Evolutionary conservation across 2,888 invertebrate species (phyloP).

Genomic region (Cantharis nigra): DNA sequence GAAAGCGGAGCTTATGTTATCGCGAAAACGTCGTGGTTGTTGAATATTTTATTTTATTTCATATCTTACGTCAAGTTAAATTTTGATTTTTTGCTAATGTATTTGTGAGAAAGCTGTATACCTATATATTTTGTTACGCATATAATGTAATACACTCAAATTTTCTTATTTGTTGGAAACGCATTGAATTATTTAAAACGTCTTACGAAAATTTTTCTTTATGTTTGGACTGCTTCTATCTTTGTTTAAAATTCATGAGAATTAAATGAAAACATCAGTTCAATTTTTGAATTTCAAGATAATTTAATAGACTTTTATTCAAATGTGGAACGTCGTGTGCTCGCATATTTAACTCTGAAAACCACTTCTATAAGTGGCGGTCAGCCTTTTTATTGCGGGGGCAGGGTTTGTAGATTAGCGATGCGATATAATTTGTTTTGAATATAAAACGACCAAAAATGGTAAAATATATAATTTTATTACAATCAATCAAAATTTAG

Average conservation of each 20-base stretch:
- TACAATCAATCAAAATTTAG: too few relatives aligned
- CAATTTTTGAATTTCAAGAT: neutral
- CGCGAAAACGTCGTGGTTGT: neutral
- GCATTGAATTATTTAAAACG: neutral
- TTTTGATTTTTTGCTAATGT: conserved; percentile 1
- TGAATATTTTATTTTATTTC: neutral
- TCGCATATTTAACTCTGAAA: too few relatives aligned
- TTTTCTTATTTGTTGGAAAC: neutral
- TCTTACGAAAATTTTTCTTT: neutral
- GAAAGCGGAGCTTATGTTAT: neutral
- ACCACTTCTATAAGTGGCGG: too few relatives aligned
- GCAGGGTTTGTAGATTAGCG: too few relatives aligned
- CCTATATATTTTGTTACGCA: neutral
- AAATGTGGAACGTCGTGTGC: too few relatives aligned
- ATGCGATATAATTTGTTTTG: too few relatives aligned
- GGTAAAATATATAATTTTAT: too few relatives aligned
- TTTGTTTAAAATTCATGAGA: neutral
- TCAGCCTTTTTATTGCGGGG: too few relatives aligned
- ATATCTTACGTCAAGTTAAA: neutral
- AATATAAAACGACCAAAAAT: too few relatives aligned
- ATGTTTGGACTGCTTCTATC: neutral
- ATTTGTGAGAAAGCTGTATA: neutral
- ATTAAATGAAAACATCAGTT: neutral
- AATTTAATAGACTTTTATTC: neutral
- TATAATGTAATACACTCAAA: neutral